Base-by-base conservation (phyloP, 2,113 vertebrate species). In the Chrysochloris asiatica region DNA sequence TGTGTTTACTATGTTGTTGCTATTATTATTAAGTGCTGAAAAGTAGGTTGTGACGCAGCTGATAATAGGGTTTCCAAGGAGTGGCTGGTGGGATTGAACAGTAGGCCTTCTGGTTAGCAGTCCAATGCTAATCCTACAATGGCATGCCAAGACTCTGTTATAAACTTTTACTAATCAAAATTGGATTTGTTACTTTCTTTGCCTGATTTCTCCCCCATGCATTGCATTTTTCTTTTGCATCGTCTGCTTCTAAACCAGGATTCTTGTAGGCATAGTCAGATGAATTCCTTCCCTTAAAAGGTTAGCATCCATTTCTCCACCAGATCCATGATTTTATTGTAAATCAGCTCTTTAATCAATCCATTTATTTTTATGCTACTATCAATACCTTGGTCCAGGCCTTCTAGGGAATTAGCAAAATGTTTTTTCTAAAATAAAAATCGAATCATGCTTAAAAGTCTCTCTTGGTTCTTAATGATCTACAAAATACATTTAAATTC, bases 351-450 rank as follows among this genome's bases (percentile, higher is more conserved):
- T 54, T 38, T 41, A 63, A 47, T 47, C 1, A 21, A 19, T 67
- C 50, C 26, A 36, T 82, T 69, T 82, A 77, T 59, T 78, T 78
- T 76, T 88, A 72, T 65, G 13, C 13, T 13, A 43, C 3, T 48
- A 16, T 8, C 86, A 7, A 14, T 56, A 5, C 30, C 54, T 88
- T 54, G 21, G 26, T 89, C 38, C 5, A 48, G 4, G 76, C 26
- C 76, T 38, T 93, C 17, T 30, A 81, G 73, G 7, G 21, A 73
- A 81, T 86, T 86, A 83, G 76, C 43, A 43, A 75, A 71, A 61
- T 61, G 69, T 81, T 83, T 91, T 33, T 65, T n/a, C 24, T 38
- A 80, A 81, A 95, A 48, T 61, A 77, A 77, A 65, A 80, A 54
- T 52, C 6, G 33, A 59, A 45, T 6, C 61, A 24, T 61, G 4